A percentile compares a stretch with the other conserved stretches of the same genome.
phyloP scores from a whole-genome alignment of 2,888 invertebrate genomes.

The Sminthurinus aureus region DNA sequence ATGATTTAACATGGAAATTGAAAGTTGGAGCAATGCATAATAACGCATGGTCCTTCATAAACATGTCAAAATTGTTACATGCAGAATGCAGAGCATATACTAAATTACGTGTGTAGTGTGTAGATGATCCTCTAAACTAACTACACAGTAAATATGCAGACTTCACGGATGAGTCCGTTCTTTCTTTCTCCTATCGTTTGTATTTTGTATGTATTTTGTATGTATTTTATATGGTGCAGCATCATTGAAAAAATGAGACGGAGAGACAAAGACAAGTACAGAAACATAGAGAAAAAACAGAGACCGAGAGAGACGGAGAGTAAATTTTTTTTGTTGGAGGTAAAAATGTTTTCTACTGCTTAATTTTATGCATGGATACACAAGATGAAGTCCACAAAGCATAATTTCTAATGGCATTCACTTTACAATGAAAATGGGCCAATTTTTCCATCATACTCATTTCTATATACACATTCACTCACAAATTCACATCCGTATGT shows the following conservation, averaged over 20 bases:
- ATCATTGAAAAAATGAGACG: conserved; percentile 56
- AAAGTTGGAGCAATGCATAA: too few relatives aligned
- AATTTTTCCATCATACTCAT: conserved; percentile 32
- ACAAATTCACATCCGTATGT: not conserved
- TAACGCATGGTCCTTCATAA: too few relatives aligned
- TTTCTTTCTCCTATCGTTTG: conserved; percentile 44
- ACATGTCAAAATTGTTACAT: not conserved
- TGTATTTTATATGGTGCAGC: conserved; percentile 52
- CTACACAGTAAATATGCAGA: not conserved
- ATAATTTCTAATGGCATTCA: conserved; percentile 60
- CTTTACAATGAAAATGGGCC: conserved; percentile 56
- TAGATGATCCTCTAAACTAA: conserved; percentile 40
- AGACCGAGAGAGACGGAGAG: conserved; percentile 5
- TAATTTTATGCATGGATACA: conserved; percentile 60
- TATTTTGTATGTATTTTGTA: too few relatives aligned
- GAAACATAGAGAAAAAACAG: conserved; percentile 23
- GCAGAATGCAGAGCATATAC: not conserved
- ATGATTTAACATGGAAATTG: too few relatives aligned
- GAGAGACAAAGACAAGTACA: conserved; percentile 29
- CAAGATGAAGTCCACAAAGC: conserved; percentile 60
- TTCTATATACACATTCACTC: not conserved
- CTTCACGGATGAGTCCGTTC: conserved; percentile 49
- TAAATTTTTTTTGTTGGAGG: conserved; percentile 51
- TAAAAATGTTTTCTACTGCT: conserved; percentile 52
- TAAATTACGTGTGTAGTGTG: not conserved